phyloP scores from a whole-genome alignment of 2,797 vertebrate species.

The Chanos chanos region DNA sequence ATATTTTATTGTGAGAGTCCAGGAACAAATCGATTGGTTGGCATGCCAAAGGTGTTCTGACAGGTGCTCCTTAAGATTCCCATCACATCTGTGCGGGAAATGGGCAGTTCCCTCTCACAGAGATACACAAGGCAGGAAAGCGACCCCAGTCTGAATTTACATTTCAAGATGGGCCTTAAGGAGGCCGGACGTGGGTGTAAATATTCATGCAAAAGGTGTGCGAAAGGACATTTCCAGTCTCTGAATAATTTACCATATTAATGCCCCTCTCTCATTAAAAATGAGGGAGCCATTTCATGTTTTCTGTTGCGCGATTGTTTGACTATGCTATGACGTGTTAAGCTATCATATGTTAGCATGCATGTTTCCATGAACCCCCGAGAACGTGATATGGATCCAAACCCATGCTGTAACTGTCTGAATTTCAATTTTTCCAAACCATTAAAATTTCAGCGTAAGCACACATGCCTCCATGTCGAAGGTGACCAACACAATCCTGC shows the following conservation, averaged over 20 bases:
- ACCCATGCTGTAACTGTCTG: too few relatives aligned
- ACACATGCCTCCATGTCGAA: too few relatives aligned
- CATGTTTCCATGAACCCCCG: too few relatives aligned
- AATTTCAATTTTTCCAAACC: too few relatives aligned
- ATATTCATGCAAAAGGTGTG: constrained; percentile 26
- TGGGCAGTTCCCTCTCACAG: background rate
- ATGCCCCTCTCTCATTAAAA: background rate
- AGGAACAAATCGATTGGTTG: constrained; percentile 10
- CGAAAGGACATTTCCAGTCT: background rate
- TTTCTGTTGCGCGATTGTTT: too few relatives aligned
- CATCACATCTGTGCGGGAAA: background rate
- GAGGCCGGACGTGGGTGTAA: constrained; percentile 13
- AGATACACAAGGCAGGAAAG: background rate
- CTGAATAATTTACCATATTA: constrained; percentile 16
- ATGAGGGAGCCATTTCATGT: background rate
- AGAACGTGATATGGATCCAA: too few relatives aligned
- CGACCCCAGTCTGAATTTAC: constrained; percentile 14
- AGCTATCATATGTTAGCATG: too few relatives aligned
- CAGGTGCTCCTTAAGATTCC: background rate
- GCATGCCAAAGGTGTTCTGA: background rate
- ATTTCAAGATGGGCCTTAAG: constrained; percentile 13
- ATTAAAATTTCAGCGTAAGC: too few relatives aligned
- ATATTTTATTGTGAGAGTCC: too few relatives aligned
- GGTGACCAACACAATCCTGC: too few relatives aligned
- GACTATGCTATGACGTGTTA: too few relatives aligned